A percentile compares a stretch with the other conserved stretches of the same genome.
These are phyloP conservation scores for Scolopax rusticola DNA, from an alignment of 2,797 vertebrate genomes.

Conservation along the genomic window DNA sequence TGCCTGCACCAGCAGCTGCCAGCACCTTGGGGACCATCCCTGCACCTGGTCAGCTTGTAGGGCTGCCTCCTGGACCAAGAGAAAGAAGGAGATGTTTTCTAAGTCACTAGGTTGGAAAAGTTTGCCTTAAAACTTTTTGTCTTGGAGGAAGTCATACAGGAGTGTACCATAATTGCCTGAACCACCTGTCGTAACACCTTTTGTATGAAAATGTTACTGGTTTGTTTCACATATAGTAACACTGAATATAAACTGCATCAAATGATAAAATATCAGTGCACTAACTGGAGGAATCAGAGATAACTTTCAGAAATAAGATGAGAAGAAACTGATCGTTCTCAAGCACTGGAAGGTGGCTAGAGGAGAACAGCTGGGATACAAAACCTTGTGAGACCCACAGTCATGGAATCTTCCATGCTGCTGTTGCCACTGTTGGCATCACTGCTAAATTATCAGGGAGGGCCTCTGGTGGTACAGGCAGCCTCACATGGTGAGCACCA, in stretches of 20 bases:
- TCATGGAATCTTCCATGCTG: accelerated
- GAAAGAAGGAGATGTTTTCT: background rate
- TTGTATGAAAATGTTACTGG: background rate
- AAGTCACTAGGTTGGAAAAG: background rate
- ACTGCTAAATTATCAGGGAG: background rate
- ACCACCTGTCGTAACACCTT: background rate
- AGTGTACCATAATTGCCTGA: background rate
- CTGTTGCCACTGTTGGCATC: background rate
- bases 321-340: background rate
- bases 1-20: background rate
- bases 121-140: background rate
- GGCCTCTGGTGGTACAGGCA: background rate
- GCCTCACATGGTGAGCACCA: background rate
- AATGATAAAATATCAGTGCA: background rate
- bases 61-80: background rate
- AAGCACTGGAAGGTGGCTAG: background rate
- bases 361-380: background rate
- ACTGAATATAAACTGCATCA: background rate
- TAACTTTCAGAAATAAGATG: background rate
- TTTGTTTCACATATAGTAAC: background rate
- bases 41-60: background rate
- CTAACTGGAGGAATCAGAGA: background rate
- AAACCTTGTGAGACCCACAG: accelerated
- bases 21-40: background rate
- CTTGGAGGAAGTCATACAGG: background rate